Evolutionary conservation across 2,888 invertebrate genomes (phyloP), one percentile per base, ranked within the genome.

Genomic region (Lissocephala sabroskyi): DNA sequence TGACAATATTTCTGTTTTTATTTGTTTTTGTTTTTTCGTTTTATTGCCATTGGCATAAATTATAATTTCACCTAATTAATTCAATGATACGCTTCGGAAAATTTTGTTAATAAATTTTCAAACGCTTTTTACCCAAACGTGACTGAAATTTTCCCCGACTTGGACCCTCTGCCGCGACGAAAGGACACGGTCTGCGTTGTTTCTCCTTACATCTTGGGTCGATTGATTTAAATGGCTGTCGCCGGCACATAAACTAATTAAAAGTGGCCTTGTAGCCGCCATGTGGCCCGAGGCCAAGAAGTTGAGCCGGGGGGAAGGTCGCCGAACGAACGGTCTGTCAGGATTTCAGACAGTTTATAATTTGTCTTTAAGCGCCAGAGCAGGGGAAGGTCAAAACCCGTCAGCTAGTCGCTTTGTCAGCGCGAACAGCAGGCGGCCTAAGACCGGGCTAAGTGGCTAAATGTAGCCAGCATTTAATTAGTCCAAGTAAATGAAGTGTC

Each of bases 201-300:
- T n/a, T n/a, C n/a, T n/a, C n/a, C n/a, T n/a, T n/a, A n/a, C n/a
- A n/a, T n/a, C n/a, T n/a, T n/a, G n/a, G n/a, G 62, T 54, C 62
- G 54, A 61, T 61, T 54, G 61, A 58, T 58, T 61, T 52, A 49
- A 62, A 50, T 42, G 52, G 32, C 57, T 60, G 60, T 55, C 51
- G 53, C 42, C 54, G 59, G 52, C 58, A 62, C 49, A 52, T 47
- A 59, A 62, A 62, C 62, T 62, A 62, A 62, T 62, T 62, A 62
- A 61, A 61, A 58, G 45, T 58, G 39, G 32, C 41, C 36, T 18
- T n/a, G n/a, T n/a, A 29, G 39, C 41, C 2, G 16, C 17, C n/a
- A n/a, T n/a, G n/a, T 23, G 39, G 18, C 14, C 40, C 28, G 33
- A n/a, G n/a, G n/a, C n/a, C n/a, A n/a, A n/a, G n/a, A n/a, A n/a